A percentile compares a stretch with the other conserved stretches of the same genome.
Conservation (phyloP, 2,113 vertebrate genomes). For the Poeciliopsis retropinna region DNA sequence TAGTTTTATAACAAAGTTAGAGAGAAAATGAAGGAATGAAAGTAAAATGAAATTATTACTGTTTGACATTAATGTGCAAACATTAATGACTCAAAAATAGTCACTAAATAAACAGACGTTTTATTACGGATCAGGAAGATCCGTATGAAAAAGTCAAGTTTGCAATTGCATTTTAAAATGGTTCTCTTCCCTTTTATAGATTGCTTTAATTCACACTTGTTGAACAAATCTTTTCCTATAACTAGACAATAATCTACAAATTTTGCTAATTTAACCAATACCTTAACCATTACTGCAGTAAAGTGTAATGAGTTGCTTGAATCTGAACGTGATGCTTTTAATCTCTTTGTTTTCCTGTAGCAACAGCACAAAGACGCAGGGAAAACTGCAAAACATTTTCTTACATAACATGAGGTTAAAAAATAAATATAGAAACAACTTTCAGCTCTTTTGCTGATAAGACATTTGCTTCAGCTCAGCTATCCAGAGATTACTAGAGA, state of each 20-base stretch:
- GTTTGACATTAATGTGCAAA: neutral
- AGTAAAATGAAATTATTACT: no score
- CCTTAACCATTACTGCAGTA: neutral
- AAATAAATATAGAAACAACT: neutral
- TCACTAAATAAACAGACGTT: neutral
- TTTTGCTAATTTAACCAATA: neutral
- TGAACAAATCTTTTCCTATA: neutral
- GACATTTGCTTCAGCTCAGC: neutral
- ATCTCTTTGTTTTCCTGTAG: neutral
- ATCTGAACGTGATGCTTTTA: neutral
- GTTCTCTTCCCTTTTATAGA: neutral
- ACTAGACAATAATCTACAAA: neutral
- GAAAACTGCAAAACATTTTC: neutral
- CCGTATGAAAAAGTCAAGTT: no score
- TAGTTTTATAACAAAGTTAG: neutral
- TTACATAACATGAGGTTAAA: neutral
- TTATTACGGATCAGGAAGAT: neutral
- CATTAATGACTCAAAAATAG: neutral
- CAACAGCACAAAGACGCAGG: neutral
- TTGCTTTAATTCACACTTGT: neutral
- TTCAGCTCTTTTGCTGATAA: neutral
- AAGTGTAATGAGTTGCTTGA: neutral
- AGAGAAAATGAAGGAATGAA: neutral
- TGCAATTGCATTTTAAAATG: no score
- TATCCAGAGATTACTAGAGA: neutral